Base-by-base conservation (phyloP, 2,797 vertebrate species). In the Tenualosa thibaudeaui region DNA sequence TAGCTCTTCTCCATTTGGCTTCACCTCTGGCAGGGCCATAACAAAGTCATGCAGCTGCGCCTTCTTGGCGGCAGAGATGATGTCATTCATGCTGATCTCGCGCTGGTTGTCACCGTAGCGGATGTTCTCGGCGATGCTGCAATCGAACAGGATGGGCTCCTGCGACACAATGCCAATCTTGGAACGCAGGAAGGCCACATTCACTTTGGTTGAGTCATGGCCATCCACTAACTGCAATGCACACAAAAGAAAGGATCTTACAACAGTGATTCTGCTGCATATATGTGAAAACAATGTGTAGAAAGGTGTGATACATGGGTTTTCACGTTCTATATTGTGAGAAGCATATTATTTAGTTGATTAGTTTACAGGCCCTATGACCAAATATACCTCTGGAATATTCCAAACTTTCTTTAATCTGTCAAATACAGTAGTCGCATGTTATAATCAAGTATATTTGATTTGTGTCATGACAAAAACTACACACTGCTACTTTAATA, bases 111-210 rank as follows among this genome's bases (percentile, higher is more conserved):
- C 94, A 0, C 96, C 96, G 9, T 97, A 97, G 87, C 95, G 95
- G 89, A 97, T 96, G 91, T 97, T 97, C 54, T 96, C 95, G 0
- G 86, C 94, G 75, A 97, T 96, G 92, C 95, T 97, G 91, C 95
- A 96, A 93, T 96, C 96, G 24, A 97, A 97, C 89, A 97, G 83
- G 83, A 96, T 85, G 5, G 96, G 96, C 92, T 97, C 96, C 92
- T 97, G 96, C 81, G 96, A 96, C 78, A 97, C 96, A 0, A 97
- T 96, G 85, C 96, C 96, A 54, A 97, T 97, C 91, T 96, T 96
- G 53, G 96, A 96, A 15, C 96, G 95, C 91, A 97, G 94, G 92
- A 96, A 97, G 24, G 92, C 65, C 68, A 96, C 94, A n/a, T 91
- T 96, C 92, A 96, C 86, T 0, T 51, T 40, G 1, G 84, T 86